Percentiles rank a stretch among this genome's conserved stretches.
These are phyloP conservation scores for Narcine bancroftii DNA, from an alignment of 2,113 vertebrate genomes.

Conservation along the genomic window DNA sequence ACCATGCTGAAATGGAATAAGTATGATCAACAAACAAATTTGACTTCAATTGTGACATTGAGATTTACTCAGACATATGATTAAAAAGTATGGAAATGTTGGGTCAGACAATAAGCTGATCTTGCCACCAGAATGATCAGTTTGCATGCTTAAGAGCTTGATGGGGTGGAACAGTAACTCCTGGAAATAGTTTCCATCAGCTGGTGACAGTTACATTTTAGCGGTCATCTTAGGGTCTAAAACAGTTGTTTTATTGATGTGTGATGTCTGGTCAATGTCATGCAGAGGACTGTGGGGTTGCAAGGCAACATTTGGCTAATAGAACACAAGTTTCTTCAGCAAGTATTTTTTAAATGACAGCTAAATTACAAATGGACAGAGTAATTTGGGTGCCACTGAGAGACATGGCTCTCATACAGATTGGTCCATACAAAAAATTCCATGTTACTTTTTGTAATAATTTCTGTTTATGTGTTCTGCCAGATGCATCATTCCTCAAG, in stretches of 20 bases:
- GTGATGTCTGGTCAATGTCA: conserved; percentile 1
- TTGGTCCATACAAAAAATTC: not conserved
- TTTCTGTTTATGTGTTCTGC: not conserved
- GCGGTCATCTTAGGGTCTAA: not conserved
- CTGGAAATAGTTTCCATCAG: not conserved
- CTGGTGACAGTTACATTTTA: not conserved
- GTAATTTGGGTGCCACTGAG: not conserved
- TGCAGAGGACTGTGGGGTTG: not conserved
- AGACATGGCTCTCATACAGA: not conserved
- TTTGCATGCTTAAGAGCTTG: not conserved
- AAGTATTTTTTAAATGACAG: not conserved
- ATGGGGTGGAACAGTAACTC: conserved; percentile 20
- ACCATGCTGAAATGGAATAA: not conserved
- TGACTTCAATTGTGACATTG: not conserved
- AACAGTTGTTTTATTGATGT: not conserved
- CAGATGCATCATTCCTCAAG: not conserved
- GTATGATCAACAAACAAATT: conserved; percentile 16
- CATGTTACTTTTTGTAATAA: not conserved
- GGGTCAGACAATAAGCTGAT: conserved; percentile 12
- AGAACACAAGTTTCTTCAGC: not conserved
- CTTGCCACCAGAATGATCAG: not conserved
- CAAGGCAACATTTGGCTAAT: not conserved
- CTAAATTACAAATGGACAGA: not conserved
- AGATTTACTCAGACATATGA: not conserved
- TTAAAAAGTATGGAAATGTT: not conserved